Evolutionary conservation across 2,888 invertebrate species (phyloP).

Genomic region (Diarsia dahlii): DNA sequence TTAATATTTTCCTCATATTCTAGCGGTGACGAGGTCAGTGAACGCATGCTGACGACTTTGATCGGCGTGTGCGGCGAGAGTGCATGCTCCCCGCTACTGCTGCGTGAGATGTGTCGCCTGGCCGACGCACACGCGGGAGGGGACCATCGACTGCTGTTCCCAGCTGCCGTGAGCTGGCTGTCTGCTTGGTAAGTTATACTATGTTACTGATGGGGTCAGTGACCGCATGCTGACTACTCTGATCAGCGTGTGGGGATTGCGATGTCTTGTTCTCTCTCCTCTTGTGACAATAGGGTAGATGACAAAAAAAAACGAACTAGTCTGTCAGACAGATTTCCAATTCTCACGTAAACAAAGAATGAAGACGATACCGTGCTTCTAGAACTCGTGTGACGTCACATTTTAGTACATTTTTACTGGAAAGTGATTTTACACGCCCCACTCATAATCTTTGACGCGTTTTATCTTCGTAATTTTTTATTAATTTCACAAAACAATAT

Average conservation of each 20-base stretch:
- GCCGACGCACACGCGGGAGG: constrained; percentile 96
- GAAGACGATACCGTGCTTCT: too few species aligned
- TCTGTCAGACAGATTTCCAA: too few species aligned
- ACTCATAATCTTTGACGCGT: too few species aligned
- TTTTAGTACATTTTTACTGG: too few species aligned
- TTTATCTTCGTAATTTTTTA: too few species aligned
- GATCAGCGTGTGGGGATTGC: neutral
- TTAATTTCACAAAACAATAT: too few species aligned
- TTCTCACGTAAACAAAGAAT: too few species aligned
- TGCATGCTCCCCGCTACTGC: constrained; percentile 83
- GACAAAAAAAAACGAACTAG: too few species aligned
- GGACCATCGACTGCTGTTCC: constrained; percentile 95
- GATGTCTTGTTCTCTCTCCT: neutral
- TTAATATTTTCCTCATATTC: neutral
- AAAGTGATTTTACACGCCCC: too few species aligned
- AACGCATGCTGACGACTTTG: constrained; percentile 82
- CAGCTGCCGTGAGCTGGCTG: constrained; percentile 95
- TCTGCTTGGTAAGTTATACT: constrained; percentile 91
- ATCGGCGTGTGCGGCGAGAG: constrained; percentile 85
- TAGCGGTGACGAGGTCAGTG: constrained; percentile 82
- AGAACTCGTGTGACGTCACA: too few species aligned
- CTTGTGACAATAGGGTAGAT: neutral
- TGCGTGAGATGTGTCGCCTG: constrained; percentile 90
- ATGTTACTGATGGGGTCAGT: neutral
- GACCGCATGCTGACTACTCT: neutral